Evolutionary conservation across 2,113 vertebrate genomes (phyloP).

Genomic region (Colistium nudipinnis): DNA sequence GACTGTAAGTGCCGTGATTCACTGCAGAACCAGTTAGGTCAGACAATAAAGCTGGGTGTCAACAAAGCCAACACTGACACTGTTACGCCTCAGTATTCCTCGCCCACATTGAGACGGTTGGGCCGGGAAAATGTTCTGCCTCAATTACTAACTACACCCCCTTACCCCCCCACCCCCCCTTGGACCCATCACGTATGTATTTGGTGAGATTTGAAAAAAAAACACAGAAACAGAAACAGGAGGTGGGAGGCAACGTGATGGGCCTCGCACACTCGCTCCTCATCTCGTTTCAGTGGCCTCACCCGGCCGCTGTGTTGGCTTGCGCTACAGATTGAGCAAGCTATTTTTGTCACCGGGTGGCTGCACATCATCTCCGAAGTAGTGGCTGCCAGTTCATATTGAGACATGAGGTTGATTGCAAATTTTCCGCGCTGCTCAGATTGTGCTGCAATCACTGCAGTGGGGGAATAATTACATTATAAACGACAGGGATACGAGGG

Average conservation of each 20-base stretch:
- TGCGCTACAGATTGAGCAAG: constrained; percentile 55
- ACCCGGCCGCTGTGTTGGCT: constrained; percentile 34
- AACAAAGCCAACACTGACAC: background rate
- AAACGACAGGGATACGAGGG: too few relatives aligned
- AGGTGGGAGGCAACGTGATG: constrained; percentile 12
- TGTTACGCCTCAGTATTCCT: background rate
- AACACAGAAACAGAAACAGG: background rate
- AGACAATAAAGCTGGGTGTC: background rate
- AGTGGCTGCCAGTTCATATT: constrained; percentile 33
- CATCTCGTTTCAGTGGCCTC: constrained; percentile 24
- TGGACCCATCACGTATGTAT: too few relatives aligned
- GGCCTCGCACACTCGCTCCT: constrained; percentile 37
- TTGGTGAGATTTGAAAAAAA: constrained; percentile 10
- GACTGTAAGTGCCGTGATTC: background rate
- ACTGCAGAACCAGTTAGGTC: constrained; percentile 16
- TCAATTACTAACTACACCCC: background rate
- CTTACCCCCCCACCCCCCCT: background rate
- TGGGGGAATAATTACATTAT: constrained; percentile 24
- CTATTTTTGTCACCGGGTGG: constrained; percentile 51
- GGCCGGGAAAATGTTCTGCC: background rate
- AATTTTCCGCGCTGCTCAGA: constrained; percentile 25
- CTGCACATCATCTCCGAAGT: constrained; percentile 32
- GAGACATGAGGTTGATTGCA: constrained; percentile 52
- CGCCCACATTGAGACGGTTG: background rate
- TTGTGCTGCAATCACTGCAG: constrained; percentile 13